Evolutionary conservation across 2,113 vertebrate genomes (phyloP).

Genomic region (Microtus pennsylvanicus): DNA sequence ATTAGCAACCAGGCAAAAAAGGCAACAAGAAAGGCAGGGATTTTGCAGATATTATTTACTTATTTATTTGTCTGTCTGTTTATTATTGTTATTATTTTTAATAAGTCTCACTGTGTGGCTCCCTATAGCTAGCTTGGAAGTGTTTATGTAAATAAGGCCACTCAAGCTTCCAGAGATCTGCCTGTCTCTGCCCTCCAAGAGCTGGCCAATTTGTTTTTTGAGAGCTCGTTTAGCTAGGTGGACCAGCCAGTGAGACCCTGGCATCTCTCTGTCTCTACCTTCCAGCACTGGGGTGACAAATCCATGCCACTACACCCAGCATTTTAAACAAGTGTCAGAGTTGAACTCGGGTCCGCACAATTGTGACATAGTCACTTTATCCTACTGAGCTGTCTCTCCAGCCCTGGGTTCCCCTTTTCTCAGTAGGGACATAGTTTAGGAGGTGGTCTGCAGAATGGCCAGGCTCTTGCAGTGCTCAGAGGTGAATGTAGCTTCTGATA

Average conservation of each 20-base stretch:
- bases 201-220: neutral
- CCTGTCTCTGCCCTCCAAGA: neutral
- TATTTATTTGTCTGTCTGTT: too few relatives aligned
- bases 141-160: neutral
- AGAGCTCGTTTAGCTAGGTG: neutral
- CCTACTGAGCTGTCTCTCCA: neutral
- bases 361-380: neutral
- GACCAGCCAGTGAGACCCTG: neutral
- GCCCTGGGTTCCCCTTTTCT: neutral
- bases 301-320: neutral
- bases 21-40: neutral
- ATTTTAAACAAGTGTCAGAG: neutral
- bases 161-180: neutral
- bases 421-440: neutral
- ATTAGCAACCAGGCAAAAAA: constrained; percentile 76
- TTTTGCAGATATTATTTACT: neutral
- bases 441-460: neutral
- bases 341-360: neutral
- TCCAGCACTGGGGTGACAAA: neutral
- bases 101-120: neutral
- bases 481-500: neutral
- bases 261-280: neutral
- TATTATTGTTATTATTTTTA: neutral
- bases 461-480: neutral
- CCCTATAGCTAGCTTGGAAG: neutral